These are phyloP conservation scores for Platichthys stellatus DNA, from an alignment of 2,113 vertebrate genomes.

Conservation along the genomic window DNA sequence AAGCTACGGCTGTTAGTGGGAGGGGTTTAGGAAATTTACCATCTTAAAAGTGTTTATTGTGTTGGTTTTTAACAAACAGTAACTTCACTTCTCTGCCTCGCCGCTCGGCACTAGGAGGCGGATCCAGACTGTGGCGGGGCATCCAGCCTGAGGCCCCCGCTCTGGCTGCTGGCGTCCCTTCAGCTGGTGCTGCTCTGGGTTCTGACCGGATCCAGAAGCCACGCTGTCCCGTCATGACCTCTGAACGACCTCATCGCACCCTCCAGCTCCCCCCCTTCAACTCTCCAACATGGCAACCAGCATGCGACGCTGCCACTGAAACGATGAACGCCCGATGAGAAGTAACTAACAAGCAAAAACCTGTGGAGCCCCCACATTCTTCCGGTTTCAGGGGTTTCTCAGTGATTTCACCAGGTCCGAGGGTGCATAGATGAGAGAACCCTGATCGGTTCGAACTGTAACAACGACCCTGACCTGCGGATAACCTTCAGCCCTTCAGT, in stretches of 20 bases:
- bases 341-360: conserved; percentile 29
- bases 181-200: conserved; percentile 92
- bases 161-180: conserved; percentile 86
- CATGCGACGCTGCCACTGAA: conserved; percentile 60
- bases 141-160: conserved; percentile 88
- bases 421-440: conserved; percentile 23
- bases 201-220: conserved; percentile 84
- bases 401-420: conserved; percentile 30
- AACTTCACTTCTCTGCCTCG: conserved; percentile 27
- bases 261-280: conserved; percentile 12
- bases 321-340: conserved; percentile 35
- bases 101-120: conserved; percentile 84
- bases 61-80: conserved; percentile 20
- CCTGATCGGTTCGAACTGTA: conserved; percentile 28
- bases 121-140: conserved; percentile 91
- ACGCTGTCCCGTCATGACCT: conserved; percentile 86
- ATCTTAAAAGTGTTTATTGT: neutral
- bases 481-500: conserved; percentile 6
- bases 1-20: no score
- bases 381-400: conserved; percentile 35
- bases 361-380: conserved; percentile 14
- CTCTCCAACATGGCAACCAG: conserved; percentile 58
- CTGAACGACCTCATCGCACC: conserved; percentile 25
- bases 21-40: neutral
- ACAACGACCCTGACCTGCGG: conserved; percentile 20